Evolutionary conservation across 2,797 vertebrate species (phyloP), one percentile per base, ranked within the genome.

Genomic region (Anolis apletophallus): DNA sequence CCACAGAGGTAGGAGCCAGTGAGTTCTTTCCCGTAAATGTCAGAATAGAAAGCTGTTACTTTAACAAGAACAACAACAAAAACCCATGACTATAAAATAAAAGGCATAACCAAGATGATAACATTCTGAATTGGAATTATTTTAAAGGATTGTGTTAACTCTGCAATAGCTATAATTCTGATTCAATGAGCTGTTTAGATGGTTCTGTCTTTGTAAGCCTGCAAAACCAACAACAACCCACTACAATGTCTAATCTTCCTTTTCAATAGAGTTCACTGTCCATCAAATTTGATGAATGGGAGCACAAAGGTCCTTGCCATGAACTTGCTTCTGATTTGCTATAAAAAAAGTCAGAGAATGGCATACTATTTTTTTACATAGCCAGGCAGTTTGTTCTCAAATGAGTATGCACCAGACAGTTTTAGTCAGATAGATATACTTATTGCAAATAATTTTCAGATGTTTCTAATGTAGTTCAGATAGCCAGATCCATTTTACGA

Each of bases 381-480:
- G 32, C 54, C 59, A 87, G 50, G 8, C 6, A 59, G 59, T 81
- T 76, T 76, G 7, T 46, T 75, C 40, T 14, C 54, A 77, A 83
- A n/a, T 10, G 12, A 12, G 19, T 34, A 77, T 68, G 26, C 23
- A 69, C 52, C 78, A 74, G 12, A 11, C 69, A 72, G 29, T 72
- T 83, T 52, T 64, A 72, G n/a, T 87, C 40, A 59, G 59, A 87
- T 59, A 71, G 59, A 87, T 59, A 71, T 78, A 54, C 64, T 32
- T 19, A 34, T 69, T 78, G 46, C 29, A 69, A 83, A 87, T 52
- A 67, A 11, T 2, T 81, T 55, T 76, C 79, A 86, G 50, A 76
- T 86, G 72, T 77, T 76, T 59, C 29, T 61, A 83, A 72, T 57
- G 59, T 4, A 78, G 14, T 81, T 80, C 64, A 87, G 77, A 64